Percentiles rank a stretch among this genome's conserved stretches.
phyloP scores from a whole-genome alignment of 2,797 vertebrate species.

The Dermochelys coriacea region DNA sequence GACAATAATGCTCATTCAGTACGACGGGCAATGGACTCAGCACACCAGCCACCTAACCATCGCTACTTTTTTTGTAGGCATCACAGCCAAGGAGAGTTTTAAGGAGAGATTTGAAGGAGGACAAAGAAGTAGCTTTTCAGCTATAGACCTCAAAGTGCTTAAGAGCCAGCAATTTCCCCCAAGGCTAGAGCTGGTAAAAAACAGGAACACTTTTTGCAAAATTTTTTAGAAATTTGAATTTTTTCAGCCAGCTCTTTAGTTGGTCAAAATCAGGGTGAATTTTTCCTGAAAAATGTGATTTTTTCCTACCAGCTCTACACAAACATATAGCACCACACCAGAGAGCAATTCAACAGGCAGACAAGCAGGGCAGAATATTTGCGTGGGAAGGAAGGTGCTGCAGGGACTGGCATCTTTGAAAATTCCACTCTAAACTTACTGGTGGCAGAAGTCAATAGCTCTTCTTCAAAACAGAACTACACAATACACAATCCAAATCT shows the following conservation, averaged over 20 bases:
- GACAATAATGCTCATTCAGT: not conserved
- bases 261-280: not conserved
- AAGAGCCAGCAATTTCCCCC: not conserved
- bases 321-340: not conserved
- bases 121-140: not conserved
- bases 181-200: not conserved
- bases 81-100: not conserved
- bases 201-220: not conserved
- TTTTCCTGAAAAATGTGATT: too few species aligned
- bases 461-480: not conserved
- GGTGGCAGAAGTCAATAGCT: not conserved
- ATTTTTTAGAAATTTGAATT: not conserved
- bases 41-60: not conserved
- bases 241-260: not conserved
- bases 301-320: not conserved
- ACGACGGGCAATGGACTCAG: not conserved
- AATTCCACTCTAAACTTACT: not conserved
- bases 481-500: accelerated
- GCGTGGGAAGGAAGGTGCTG: not conserved
- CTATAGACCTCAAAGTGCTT: accelerated
- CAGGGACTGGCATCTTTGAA: not conserved
- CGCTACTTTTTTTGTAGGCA: not conserved
- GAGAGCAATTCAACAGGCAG: not conserved
- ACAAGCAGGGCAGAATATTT: not conserved
- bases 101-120: not conserved